phyloP scores from a whole-genome alignment of 2,888 invertebrate species.

The Metallyticus violacea region DNA sequence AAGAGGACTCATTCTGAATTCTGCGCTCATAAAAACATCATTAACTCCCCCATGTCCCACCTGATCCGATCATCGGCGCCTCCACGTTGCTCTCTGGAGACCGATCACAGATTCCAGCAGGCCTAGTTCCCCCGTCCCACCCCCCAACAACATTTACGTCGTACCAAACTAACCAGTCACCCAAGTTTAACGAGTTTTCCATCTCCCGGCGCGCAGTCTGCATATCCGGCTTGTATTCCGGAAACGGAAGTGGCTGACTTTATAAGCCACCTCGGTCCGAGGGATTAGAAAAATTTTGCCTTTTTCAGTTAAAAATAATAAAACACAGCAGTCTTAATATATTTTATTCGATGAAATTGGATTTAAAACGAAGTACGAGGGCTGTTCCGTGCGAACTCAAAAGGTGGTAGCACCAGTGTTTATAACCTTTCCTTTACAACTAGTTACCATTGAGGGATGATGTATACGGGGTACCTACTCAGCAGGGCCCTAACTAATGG shows the following conservation, averaged over 20 bases:
- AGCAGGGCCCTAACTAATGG: no score
- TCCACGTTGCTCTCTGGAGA: constrained; percentile 20
- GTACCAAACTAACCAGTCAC: no score
- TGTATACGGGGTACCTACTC: no score
- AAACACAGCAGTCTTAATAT: no score
- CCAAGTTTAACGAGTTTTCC: not conserved
- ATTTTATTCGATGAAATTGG: no score
- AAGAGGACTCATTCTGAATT: constrained; percentile 10
- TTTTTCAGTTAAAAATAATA: no score
- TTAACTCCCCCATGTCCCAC: constrained; percentile 17
- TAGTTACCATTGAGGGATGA: no score
- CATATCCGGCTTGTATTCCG: not conserved
- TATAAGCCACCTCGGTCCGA: not conserved
- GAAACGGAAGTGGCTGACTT: not conserved
- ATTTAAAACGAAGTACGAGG: no score
- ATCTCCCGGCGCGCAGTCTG: not conserved
- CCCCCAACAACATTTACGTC: not conserved
- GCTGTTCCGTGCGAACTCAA: no score
- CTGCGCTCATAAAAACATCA: constrained; percentile 25
- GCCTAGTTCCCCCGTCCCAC: constrained; percentile 7
- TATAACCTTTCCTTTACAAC: no score
- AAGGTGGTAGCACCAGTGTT: no score
- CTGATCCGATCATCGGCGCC: constrained; percentile 33
- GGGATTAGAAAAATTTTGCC: no score
- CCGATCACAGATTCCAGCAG: not conserved